These are phyloP conservation scores for Xenopus petersii DNA, from an alignment of 2,797 vertebrate species.

Conservation along the genomic window DNA sequence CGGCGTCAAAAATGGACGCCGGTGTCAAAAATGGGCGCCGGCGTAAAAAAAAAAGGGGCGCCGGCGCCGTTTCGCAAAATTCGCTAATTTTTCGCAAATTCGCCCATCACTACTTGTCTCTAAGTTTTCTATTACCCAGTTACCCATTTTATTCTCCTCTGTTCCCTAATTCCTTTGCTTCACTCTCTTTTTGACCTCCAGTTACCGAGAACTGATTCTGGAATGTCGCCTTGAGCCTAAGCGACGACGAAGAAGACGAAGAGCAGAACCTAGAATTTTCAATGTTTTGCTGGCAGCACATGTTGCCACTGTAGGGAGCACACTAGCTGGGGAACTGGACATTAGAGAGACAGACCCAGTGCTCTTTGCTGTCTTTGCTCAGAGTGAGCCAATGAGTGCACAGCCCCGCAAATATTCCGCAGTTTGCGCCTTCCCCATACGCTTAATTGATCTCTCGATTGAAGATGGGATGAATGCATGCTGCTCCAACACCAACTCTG, in stretches of 20 bases:
- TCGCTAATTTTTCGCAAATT: no score
- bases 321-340: constrained; percentile 77
- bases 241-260: constrained; percentile 65
- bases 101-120: no score
- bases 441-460: constrained; percentile 74
- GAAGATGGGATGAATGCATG: constrained; percentile 77
- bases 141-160: not conserved
- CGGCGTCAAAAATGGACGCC: no score
- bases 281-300: constrained; percentile 86
- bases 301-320: constrained; percentile 68
- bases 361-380: constrained; percentile 82
- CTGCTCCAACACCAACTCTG: constrained; percentile 64
- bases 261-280: constrained; percentile 65
- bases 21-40: no score
- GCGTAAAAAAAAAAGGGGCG: no score
- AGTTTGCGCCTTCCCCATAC: constrained; percentile 85
- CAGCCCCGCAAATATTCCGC: constrained; percentile 69
- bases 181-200: constrained; percentile 55
- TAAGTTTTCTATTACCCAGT: no score
- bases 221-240: constrained; percentile 87
- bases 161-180: not conserved
- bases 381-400: constrained; percentile 60
- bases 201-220: constrained; percentile 83
- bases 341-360: constrained; percentile 70
- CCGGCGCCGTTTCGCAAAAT: no score